Evolutionary conservation across 2,113 vertebrate genomes (phyloP).

Genomic region (Zeus faber): DNA sequence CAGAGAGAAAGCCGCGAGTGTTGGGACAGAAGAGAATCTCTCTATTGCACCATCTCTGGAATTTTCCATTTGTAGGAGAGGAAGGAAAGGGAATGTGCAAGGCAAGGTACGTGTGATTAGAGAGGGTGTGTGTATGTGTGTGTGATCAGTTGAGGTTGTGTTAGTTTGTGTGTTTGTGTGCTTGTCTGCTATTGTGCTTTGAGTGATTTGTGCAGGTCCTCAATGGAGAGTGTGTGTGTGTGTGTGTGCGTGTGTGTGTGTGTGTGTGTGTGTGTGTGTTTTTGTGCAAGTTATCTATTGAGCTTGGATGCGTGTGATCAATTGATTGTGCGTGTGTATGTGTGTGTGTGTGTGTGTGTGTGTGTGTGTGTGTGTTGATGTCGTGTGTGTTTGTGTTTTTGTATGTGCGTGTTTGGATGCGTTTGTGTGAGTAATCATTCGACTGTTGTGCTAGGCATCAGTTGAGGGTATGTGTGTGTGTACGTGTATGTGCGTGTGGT

Average conservation of each 20-base stretch:
- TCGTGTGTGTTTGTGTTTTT: neutral
- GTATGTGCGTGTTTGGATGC: constrained; percentile 39
- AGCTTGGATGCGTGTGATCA: neutral
- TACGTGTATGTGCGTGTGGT: constrained; percentile 6
- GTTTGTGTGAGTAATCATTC: no score
- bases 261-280: neutral
- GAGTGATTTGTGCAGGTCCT: no score
- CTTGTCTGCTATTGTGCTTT: neutral
- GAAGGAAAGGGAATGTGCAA: no score
- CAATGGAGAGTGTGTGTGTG: neutral
- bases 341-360: constrained; percentile 13
- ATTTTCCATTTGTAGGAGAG: no score
- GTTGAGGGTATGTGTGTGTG: no score
- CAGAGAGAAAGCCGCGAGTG: constrained; percentile 44
- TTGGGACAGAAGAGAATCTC: no score
- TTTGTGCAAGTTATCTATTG: no score
- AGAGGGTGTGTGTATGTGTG: constrained; percentile 13
- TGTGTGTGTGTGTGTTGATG: constrained; percentile 19
- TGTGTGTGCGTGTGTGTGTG: neutral
- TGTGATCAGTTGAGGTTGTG: neutral
- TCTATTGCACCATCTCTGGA: no score
- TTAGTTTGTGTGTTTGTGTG: neutral
- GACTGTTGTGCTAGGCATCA: no score
- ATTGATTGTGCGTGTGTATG: constrained; percentile 13
- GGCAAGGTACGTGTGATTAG: no score